These are phyloP conservation scores for Elephantulus edwardii DNA, from an alignment of 2,113 vertebrate species.

Conservation along the genomic window DNA sequence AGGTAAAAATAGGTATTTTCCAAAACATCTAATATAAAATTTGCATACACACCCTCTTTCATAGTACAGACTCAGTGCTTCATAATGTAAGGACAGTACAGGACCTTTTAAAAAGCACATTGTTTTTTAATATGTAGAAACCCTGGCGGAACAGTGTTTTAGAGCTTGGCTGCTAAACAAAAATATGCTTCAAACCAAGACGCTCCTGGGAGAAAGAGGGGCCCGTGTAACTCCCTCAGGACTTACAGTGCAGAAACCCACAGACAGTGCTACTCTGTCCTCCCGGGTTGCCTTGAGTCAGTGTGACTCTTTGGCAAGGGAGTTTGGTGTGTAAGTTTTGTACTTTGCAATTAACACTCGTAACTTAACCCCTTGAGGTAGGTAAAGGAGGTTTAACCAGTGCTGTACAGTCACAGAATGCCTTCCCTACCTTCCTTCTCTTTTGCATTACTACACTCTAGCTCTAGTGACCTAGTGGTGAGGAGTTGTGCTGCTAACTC, in stretches of 20 bases:
- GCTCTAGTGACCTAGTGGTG: too few species aligned
- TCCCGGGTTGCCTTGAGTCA: background rate
- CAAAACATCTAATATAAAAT: background rate
- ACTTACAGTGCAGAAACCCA: background rate
- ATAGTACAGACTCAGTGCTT: conserved; percentile 30
- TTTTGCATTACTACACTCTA: background rate
- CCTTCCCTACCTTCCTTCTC: background rate
- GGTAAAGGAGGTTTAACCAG: background rate
- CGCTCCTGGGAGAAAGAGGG: background rate
- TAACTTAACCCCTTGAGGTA: background rate
- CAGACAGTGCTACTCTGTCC: background rate
- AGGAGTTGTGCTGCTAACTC: too few species aligned
- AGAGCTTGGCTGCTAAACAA: background rate
- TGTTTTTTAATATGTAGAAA: background rate
- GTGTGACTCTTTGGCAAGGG: background rate
- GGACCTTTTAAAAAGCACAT: background rate
- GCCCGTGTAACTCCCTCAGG: background rate
- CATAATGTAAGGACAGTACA: conserved; percentile 33
- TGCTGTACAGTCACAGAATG: background rate
- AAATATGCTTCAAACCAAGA: background rate
- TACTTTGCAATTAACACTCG: background rate
- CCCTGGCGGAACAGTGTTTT: background rate
- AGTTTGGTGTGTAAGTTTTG: background rate
- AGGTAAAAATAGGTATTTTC: conserved; percentile 2
- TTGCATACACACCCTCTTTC: background rate